Percentiles rank a stretch among this genome's conserved stretches.
Evolutionary conservation across 1,140 invertebrate species (phyloP).

Genomic region (Leptinotarsa defecta): DNA sequence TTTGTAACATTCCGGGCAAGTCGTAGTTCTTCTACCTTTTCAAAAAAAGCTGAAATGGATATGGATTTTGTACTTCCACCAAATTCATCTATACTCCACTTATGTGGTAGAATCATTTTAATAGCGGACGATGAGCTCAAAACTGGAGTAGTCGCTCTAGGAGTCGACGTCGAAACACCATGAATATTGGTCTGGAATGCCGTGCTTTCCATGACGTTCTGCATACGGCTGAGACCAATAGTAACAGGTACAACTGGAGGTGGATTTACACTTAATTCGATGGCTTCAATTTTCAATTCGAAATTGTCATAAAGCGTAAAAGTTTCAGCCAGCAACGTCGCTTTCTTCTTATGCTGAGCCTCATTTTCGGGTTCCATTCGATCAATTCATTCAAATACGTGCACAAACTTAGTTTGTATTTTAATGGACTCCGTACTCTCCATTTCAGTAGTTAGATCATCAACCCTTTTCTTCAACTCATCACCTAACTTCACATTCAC

Average conservation of each 20-base stretch:
- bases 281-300: neutral
- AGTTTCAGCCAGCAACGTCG: neutral
- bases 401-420: too few relatives aligned
- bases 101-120: neutral
- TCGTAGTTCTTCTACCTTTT: constrained; percentile 21
- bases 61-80: neutral
- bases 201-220: neutral
- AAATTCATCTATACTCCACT: neutral
- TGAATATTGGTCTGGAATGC: too few relatives aligned
- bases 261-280: neutral
- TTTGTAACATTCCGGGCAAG: constrained; percentile 19
- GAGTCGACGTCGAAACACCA: too few relatives aligned
- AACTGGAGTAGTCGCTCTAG: too few relatives aligned
- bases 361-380: too few relatives aligned
- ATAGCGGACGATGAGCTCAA: neutral
- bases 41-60: constrained; percentile 31
- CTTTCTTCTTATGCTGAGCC: neutral
- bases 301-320: neutral
- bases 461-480: too few relatives aligned
- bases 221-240: neutral
- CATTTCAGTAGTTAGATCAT: too few relatives aligned
- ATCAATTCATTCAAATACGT: too few relatives aligned
- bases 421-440: too few relatives aligned
- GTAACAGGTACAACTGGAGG: neutral
- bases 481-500: too few relatives aligned